Percentiles rank a stretch among this genome's conserved stretches.
These are phyloP conservation scores for Contarinia nasturtii DNA, from an alignment of 1,140 invertebrate species.

Conservation along the genomic window DNA sequence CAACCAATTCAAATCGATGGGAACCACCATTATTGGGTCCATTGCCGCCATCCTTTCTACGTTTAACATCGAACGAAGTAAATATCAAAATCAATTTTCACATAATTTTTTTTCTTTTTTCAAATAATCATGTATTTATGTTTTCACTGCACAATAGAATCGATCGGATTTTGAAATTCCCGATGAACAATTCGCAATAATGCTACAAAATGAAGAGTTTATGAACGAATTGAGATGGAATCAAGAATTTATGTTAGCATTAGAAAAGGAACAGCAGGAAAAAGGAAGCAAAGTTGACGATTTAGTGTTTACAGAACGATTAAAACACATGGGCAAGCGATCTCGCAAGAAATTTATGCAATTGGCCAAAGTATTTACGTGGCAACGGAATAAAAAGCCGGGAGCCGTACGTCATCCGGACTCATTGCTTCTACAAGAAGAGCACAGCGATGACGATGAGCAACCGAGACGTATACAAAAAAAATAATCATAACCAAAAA, in stretches of 20 bases:
- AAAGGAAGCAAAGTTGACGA: conserved; percentile 43
- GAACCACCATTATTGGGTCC: conserved; percentile 64
- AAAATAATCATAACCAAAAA: neutral
- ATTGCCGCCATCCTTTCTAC: conserved; percentile 61
- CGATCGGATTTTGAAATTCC: conserved; percentile 26
- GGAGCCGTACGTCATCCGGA: conserved; percentile 36
- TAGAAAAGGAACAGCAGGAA: conserved; percentile 48
- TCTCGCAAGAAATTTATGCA: conserved; percentile 68
- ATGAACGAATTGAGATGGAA: conserved; percentile 74
- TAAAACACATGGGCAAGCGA: conserved; percentile 78
- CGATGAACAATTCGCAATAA: conserved; percentile 69
- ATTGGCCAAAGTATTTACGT: conserved; percentile 55
- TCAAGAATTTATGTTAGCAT: conserved; percentile 70
- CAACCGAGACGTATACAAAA: neutral
- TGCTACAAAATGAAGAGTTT: conserved; percentile 85
- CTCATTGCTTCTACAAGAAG: conserved; percentile 33
- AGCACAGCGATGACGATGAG: conserved; percentile 40
- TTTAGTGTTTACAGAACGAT: conserved; percentile 58
- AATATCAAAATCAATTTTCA: conserved; percentile 23
- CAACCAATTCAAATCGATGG: conserved; percentile 35
- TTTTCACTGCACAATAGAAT: neutral
- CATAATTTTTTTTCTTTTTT: conserved; percentile 25
- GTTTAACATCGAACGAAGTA: conserved; percentile 30
- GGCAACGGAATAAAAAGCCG: conserved; percentile 41
- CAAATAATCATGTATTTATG: conserved; percentile 8